Evolutionary conservation across 2,888 invertebrate species (phyloP).

Genomic region (Antheraea assamensis): DNA sequence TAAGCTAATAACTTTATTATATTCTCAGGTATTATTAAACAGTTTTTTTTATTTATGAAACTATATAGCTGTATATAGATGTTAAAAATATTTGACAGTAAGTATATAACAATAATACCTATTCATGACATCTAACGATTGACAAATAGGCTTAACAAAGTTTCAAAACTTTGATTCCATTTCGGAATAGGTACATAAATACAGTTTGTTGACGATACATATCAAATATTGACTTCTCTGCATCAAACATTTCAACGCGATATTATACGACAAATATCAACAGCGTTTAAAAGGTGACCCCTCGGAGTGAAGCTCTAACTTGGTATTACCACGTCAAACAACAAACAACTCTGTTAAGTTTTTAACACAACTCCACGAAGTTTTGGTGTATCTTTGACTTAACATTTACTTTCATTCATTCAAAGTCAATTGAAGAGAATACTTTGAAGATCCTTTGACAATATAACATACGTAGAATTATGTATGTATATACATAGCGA

Average conservation of each 20-base stretch:
- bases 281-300: slow-evolving; percentile 16
- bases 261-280: slow-evolving; percentile 10
- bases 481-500: neutral
- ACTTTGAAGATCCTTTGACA: slow-evolving; percentile 16
- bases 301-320: slow-evolving; percentile 33
- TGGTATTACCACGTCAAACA: slow-evolving; percentile 41
- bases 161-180: neutral
- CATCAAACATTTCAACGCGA: slow-evolving; percentile 9
- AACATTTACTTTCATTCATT: slow-evolving; percentile 36
- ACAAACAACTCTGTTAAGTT: slow-evolving; percentile 38
- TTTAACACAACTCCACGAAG: slow-evolving; percentile 41
- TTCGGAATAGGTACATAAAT: neutral
- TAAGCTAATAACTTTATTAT: too few relatives aligned
- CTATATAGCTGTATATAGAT: too few relatives aligned
- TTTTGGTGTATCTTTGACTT: slow-evolving; percentile 38
- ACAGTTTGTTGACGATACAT: neutral
- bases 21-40: too few relatives aligned
- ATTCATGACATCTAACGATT: neutral
- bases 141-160: neutral
- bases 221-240: slow-evolving; percentile 7
- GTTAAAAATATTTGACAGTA: neutral
- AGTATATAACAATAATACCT: neutral
- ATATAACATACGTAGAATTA: neutral
- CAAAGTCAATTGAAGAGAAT: slow-evolving; percentile 31
- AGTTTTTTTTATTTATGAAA: too few relatives aligned